Percentiles rank a stretch among this genome's conserved stretches.
Conservation (phyloP, 1,140 invertebrate genomes). For the Diabrotica virgifera region DNA sequence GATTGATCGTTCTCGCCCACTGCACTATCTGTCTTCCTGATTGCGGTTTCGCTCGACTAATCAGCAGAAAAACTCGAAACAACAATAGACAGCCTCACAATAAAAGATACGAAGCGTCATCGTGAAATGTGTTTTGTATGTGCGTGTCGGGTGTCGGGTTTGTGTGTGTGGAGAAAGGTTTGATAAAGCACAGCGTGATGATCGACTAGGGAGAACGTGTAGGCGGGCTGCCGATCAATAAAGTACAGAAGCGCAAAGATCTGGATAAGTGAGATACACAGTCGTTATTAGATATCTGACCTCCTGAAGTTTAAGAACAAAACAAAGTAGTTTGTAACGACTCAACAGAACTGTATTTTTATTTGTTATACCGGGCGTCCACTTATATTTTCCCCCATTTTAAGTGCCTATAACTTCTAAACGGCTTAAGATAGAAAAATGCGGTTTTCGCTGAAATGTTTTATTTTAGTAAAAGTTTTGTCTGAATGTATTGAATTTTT, state of each 20-base stretch:
- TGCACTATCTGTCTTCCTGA: not conserved
- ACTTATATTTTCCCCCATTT: too few relatives aligned
- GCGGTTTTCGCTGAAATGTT: too few relatives aligned
- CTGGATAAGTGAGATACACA: not conserved
- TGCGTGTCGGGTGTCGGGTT: not conserved
- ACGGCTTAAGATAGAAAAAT: too few relatives aligned
- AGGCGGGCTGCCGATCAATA: slow-evolving; percentile 20
- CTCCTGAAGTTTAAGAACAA: too few relatives aligned
- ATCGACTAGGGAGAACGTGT: slow-evolving; percentile 14
- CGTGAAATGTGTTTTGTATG: not conserved
- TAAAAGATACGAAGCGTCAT: not conserved
- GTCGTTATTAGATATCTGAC: too few relatives aligned
- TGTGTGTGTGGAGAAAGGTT: slow-evolving; percentile 9
- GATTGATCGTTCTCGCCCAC: not conserved
- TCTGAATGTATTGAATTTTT: too few relatives aligned
- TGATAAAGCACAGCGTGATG: slow-evolving; percentile 17
- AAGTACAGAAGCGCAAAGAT: slow-evolving; percentile 15
- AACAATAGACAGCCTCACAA: not conserved
- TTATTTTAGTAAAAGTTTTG: too few relatives aligned
- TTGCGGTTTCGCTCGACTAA: not conserved
- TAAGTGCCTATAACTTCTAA: too few relatives aligned
- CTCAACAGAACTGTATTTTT: too few relatives aligned
- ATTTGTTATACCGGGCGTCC: too few relatives aligned
- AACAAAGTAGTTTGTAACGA: too few relatives aligned
- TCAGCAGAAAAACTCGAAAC: not conserved